phyloP scores from a whole-genome alignment of 2,113 vertebrate species.

The Eupsittula cactorum region DNA sequence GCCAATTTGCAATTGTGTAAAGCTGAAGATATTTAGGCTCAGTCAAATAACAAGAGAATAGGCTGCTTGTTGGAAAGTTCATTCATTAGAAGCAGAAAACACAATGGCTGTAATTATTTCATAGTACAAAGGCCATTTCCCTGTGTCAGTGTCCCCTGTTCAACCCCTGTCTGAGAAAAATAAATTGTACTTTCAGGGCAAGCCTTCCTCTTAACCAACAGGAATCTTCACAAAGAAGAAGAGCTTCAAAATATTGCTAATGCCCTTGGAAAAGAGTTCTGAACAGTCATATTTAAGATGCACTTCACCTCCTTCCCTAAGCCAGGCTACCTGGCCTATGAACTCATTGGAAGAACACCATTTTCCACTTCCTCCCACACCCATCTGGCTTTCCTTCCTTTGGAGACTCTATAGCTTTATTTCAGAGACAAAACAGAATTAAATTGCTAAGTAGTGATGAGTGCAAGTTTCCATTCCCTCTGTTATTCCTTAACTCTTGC shows the following conservation, averaged over 20 bases:
- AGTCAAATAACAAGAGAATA: neutral
- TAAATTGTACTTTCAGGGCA: neutral
- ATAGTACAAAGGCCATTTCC: neutral
- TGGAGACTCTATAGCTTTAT: neutral
- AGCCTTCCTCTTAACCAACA: neutral
- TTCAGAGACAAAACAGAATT: conserved; percentile 27
- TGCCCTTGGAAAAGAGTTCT: neutral
- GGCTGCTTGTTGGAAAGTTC: conserved; percentile 15
- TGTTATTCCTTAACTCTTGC: neutral
- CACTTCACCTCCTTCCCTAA: neutral
- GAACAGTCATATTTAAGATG: neutral
- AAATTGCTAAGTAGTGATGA: neutral
- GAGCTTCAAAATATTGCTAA: neutral
- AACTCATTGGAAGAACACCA: neutral
- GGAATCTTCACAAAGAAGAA: neutral
- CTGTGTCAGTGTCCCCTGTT: neutral
- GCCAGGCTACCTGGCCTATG: neutral
- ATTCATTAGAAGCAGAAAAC: conserved; percentile 3
- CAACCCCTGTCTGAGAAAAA: neutral
- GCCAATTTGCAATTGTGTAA: conserved; percentile 38
- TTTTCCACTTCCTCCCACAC: conserved; percentile 54
- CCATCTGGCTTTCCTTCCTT: conserved; percentile 44
- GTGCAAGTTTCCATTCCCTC: neutral
- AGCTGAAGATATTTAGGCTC: conserved; percentile 30
- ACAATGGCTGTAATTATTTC: conserved; percentile 22